Conservation (phyloP, 53 echinoderm and acorn worm species). For the Paracentrotus lividus region DNA sequence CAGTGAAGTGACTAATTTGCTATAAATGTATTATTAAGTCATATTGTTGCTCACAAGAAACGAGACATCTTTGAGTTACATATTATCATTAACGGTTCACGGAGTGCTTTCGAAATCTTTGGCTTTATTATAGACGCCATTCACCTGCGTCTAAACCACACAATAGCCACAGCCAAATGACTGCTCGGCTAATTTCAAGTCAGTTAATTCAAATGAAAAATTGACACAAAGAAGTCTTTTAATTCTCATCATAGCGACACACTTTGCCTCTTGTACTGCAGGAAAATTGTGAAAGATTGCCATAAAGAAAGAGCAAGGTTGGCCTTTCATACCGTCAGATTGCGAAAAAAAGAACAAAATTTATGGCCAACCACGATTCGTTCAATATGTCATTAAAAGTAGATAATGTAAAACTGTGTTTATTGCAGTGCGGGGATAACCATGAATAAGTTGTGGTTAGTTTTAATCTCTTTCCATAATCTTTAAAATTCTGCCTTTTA, state of each 20-base stretch:
- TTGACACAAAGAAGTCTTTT: neutral
- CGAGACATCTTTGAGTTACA: neutral
- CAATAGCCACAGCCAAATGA: neutral
- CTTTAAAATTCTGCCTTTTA: neutral
- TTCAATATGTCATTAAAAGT: neutral
- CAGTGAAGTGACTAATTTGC: neutral
- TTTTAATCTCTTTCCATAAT: conserved; percentile 18
- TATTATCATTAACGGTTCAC: neutral
- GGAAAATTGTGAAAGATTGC: neutral
- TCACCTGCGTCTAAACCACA: neutral
- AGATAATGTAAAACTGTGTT: conserved; percentile 28
- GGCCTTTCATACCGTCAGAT: neutral
- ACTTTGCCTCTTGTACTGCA: neutral
- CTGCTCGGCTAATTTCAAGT: neutral
- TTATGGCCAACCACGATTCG: neutral
- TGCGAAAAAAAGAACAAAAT: neutral
- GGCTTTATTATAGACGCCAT: conserved; percentile 5
- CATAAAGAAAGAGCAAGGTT: neutral
- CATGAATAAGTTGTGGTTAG: conserved; percentile 26
- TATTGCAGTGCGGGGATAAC: neutral
- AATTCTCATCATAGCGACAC: neutral
- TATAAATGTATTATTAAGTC: neutral
- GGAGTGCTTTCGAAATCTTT: neutral
- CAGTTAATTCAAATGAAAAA: neutral
- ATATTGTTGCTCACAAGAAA: neutral